Base-by-base conservation (phyloP, 2,113 vertebrate genomes). In the Tragelaphus strepsiceros region DNA sequence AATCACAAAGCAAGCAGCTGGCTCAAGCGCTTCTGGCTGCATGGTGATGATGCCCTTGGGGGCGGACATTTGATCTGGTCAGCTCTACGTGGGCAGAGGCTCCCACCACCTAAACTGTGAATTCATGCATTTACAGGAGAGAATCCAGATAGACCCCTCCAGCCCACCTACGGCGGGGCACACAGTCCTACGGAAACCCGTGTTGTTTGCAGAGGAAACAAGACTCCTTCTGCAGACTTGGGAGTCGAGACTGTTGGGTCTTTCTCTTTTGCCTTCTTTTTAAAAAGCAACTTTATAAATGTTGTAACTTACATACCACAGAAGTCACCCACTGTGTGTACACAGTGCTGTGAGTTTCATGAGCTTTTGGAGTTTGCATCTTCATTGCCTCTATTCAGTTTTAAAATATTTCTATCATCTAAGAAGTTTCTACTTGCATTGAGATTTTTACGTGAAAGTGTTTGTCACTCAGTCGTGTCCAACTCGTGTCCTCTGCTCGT, bases 1-100 rank as follows among this genome's bases (percentile, higher is more conserved):
- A 97, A 97, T 98, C 98, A 96, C 97, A 97, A 98, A 98, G 94
- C 92, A 90, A 97, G 97, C 54, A 96, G 84, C 86, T 61, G 0
- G 19, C 81, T 91, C 35, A 16, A 30, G 78, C 46, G 71, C 17
- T 90, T 95, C 96, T 43, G 94, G 71, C 97, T 78, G 0, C 19
- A 0, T 0, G 51, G 56, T 56, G 91, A n/a, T 94, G 53, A 12
- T 1, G 16, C 61, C 97, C 62, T 77, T 94, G 71, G 78, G 87
- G n/a, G 3, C 6, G 62, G 91, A 35, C 46, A 43, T 61, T 49
- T 28, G 46, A 97, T 97, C 98, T 94, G 96, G 71, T 46, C 96
- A 11, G 77, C 24, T 54, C 49, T 3, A 16, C 7, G 88, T 49
- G 22, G 39, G 54, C 43, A 53, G 88, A 58, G 81, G 58, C 12